A percentile compares a stretch with the other conserved stretches of the same genome.
Evolutionary conservation across 2,888 invertebrate species (phyloP).

Genomic region (Cheilosia grossa): DNA sequence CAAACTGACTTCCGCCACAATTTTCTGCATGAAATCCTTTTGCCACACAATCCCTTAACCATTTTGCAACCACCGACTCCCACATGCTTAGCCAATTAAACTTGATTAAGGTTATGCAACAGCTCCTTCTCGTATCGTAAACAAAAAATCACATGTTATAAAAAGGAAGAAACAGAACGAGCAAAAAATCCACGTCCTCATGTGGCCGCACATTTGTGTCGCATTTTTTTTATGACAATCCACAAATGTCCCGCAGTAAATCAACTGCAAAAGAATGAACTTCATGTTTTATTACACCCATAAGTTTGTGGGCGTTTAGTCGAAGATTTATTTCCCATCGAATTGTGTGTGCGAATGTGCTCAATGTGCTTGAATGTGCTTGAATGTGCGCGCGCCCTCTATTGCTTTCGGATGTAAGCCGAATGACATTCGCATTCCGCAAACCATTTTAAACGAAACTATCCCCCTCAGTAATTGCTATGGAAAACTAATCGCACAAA

Average conservation of each 20-base stretch:
- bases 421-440: conserved; percentile 60
- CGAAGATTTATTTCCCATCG: conserved; percentile 57
- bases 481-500: conserved; percentile 75
- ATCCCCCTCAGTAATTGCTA: conserved; percentile 66
- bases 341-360: conserved; percentile 44
- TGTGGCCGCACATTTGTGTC: conserved; percentile 21
- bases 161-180: no score
- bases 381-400: conserved; percentile 19
- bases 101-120: not conserved
- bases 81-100: conserved; percentile 22
- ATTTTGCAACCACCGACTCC: not conserved
- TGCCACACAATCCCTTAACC: not conserved
- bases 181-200: conserved; percentile 28
- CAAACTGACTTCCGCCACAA: no score
- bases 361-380: not conserved
- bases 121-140: not conserved
- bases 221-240: conserved; percentile 50
- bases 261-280: conserved; percentile 64
- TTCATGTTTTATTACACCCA: conserved; percentile 67
- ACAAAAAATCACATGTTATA: not conserved
- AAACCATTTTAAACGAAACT: not conserved
- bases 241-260: conserved; percentile 54
- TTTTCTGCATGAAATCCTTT: no score
- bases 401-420: conserved; percentile 48
- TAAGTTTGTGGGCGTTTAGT: conserved; percentile 66